Conservation (phyloP, 2,888 invertebrate genomes). For the Megamerina dolium region DNA sequence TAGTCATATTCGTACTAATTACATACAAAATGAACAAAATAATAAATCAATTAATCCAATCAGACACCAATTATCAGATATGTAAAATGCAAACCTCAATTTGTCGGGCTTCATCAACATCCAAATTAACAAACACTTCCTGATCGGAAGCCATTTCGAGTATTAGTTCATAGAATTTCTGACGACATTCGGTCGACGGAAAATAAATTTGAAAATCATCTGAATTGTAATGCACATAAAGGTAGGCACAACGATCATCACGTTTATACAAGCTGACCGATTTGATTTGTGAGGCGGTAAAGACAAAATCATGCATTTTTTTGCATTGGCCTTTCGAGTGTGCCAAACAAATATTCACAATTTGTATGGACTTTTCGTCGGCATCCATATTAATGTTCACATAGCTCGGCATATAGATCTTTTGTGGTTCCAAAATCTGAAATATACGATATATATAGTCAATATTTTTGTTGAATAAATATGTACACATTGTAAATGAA, state of each 20-base stretch:
- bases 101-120: conserved; percentile 62
- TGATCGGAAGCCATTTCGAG: conserved; percentile 84
- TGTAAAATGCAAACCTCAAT: conserved; percentile 56
- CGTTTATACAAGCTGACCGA: conserved; percentile 81
- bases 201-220: conserved; percentile 99
- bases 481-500: conserved; percentile 22
- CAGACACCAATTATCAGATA: not conserved
- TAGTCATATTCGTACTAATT: conserved; percentile 90
- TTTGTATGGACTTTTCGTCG: conserved; percentile 86
- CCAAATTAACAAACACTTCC: conserved; percentile 69
- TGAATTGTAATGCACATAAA: conserved; percentile 96
- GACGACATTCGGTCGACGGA: conserved; percentile 79
- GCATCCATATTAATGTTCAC: conserved; percentile 92
- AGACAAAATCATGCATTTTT: conserved; percentile 90
- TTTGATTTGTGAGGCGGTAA: conserved; percentile 65
- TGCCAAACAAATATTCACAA: conserved; percentile 77
- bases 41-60: not conserved
- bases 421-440: conserved; percentile 82
- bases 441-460: not conserved
- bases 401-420: conserved; percentile 91
- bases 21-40: conserved; percentile 29
- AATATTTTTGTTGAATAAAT: conserved; percentile 20
- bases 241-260: conserved; percentile 89
- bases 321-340: conserved; percentile 70
- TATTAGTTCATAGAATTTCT: conserved; percentile 77